Base-by-base conservation (phyloP, 2,113 vertebrate species). In the Odontesthes bonariensis region DNA sequence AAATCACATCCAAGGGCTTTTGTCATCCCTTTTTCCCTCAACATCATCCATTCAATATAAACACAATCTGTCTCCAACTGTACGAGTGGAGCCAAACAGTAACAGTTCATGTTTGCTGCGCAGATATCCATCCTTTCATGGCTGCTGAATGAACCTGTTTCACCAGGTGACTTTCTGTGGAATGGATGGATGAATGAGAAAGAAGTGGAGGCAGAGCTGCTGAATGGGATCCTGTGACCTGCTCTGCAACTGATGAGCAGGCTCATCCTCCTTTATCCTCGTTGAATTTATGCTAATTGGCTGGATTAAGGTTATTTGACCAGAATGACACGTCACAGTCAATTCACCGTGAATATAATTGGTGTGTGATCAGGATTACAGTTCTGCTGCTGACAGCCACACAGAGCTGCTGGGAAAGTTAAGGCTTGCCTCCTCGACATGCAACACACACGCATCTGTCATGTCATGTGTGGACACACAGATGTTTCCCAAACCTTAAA, bases 91-190 rank as follows among this genome's bases (percentile, higher is more conserved):
- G 4, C 35, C 8, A 35, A 35, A 35, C 4, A 35, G 35, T 35
- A 35, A n/a, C 35, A 35, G 5, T 35, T 8, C 8, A 8, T 35
- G 35, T 8, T 35, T 35, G 4, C 35, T 8, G 8, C 5, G 35
- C 60, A 73, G 69, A 79, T 87, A 87, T 89, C 35, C 81, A 84
- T 88, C 67, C 33, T 47, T 61, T 79, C 49, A 54, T 65, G 53
- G 78, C 69, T 73, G 71, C 60, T n/a, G n/a, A n/a, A n/a, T n/a
- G n/a, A n/a, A n/a, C n/a, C n/a, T n/a, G n/a, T n/a, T n/a, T n/a
- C n/a, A n/a, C n/a, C n/a, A n/a, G n/a, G n/a, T n/a, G n/a, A n/a
- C n/a, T n/a, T n/a, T n/a, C n/a, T n/a, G n/a, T n/a, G n/a, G n/a
- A n/a, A n/a, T n/a, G n/a, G n/a, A n/a, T n/a, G n/a, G n/a, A n/a